Evolutionary conservation across 2,888 invertebrate genomes (phyloP).

Genomic region (Formica aserva): DNA sequence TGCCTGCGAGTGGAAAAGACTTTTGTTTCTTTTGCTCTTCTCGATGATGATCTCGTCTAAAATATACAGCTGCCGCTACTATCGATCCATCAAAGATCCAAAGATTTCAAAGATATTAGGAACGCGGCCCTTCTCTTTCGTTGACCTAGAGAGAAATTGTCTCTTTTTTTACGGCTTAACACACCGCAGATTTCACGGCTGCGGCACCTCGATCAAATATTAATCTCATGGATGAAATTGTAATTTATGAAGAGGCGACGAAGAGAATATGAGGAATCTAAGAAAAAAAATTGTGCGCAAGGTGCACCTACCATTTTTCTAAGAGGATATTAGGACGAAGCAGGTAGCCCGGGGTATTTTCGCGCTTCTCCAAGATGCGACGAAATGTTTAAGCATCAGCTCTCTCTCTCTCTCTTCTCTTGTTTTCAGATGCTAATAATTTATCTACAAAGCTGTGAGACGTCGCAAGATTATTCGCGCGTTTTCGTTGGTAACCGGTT

Average conservation of each 20-base stretch:
- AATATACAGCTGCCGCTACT: conserved; percentile 76
- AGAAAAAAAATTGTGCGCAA: conserved; percentile 56
- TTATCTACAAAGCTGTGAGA: background rate
- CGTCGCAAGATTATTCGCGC: background rate
- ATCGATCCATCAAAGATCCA: conserved; percentile 52
- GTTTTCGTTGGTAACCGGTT: background rate
- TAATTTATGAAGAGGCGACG: conserved; percentile 58
- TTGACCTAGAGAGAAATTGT: conserved; percentile 56
- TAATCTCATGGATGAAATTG: conserved; percentile 70
- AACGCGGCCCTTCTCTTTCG: conserved; percentile 61
- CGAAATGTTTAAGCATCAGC: background rate
- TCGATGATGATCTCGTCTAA: conserved; percentile 77
- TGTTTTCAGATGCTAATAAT: background rate
- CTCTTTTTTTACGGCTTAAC: conserved; percentile 31
- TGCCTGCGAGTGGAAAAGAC: conserved; percentile 31
- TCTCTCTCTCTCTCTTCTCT: background rate
- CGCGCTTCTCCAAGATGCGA: background rate
- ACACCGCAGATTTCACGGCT: conserved; percentile 62
- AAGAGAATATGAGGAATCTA: background rate
- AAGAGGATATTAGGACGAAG: conserved; percentile 61
- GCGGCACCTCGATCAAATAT: conserved; percentile 71
- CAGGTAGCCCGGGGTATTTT: conserved; percentile 24
- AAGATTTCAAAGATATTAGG: conserved; percentile 57
- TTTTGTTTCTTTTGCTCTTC: conserved; percentile 70
- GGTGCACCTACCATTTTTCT: conserved; percentile 66